Evolutionary conservation across 2,888 invertebrate species (phyloP).

Genomic region (Apantesis nais): DNA sequence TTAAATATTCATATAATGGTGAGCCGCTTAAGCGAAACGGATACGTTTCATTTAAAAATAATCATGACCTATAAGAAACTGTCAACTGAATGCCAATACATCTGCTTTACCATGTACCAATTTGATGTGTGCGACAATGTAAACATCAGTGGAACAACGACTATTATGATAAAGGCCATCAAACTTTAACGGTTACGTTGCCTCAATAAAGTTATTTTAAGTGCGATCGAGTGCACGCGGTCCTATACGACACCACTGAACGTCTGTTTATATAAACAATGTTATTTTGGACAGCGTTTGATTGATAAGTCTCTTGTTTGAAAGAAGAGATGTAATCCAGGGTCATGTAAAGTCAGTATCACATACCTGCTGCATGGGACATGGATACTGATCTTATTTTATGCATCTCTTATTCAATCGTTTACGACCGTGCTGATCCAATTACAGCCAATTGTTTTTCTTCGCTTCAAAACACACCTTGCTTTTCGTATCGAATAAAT

Average conservation of each 20-base stretch:
- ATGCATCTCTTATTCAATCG: not conserved
- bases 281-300: slow-evolving; percentile 41
- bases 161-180: slow-evolving; percentile 53
- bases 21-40: not conserved
- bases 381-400: not conserved
- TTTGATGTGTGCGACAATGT: slow-evolving; percentile 49
- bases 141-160: slow-evolving; percentile 41
- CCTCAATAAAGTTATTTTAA: slow-evolving; percentile 64
- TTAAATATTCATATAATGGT: not conserved
- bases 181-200: slow-evolving; percentile 52
- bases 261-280: slow-evolving; percentile 36
- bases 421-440: not conserved
- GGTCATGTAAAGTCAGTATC: not conserved
- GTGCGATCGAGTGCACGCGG: slow-evolving; percentile 42
- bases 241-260: slow-evolving; percentile 49
- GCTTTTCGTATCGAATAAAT: not conserved
- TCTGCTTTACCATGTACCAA: slow-evolving; percentile 18
- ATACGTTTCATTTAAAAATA: not conserved
- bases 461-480: not conserved
- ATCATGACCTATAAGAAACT: not conserved
- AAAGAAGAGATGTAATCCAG: slow-evolving; percentile 2
- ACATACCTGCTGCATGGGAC: not conserved
- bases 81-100: slow-evolving; percentile 11
- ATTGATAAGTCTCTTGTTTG: slow-evolving; percentile 27
- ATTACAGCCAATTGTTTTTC: not conserved